These are phyloP conservation scores for Zonotrichia leucophrys DNA, from an alignment of 2,113 vertebrate species.

Conservation along the genomic window DNA sequence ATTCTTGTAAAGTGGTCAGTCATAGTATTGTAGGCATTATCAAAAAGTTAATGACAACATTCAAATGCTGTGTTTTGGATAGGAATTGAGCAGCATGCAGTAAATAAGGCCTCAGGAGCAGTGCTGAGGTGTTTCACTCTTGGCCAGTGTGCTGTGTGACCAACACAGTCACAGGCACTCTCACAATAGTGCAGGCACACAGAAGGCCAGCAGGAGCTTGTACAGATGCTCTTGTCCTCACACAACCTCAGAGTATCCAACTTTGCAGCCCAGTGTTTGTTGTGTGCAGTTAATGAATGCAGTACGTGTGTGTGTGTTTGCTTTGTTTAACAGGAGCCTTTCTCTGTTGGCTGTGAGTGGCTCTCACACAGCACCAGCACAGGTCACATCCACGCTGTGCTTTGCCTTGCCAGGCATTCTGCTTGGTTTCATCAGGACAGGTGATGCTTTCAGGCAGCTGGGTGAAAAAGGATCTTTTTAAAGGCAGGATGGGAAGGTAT, in stretches of 20 bases:
- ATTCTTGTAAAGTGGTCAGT: accelerated
- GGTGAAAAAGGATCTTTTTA: neutral
- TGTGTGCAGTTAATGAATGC: neutral
- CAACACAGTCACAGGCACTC: neutral
- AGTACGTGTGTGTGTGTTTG: neutral
- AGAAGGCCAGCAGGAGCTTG: neutral
- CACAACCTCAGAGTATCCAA: neutral
- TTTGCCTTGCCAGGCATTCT: neutral
- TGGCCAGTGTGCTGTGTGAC: neutral
- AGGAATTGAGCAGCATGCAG: neutral
- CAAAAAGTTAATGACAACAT: neutral
- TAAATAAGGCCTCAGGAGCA: neutral
- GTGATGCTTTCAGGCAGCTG: neutral
- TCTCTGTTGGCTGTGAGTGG: neutral
- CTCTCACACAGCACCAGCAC: neutral
- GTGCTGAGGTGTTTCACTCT: neutral
- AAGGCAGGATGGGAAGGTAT: neutral
- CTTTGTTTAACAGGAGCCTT: neutral
- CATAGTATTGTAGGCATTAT: neutral
- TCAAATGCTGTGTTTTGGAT: neutral
- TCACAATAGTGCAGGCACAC: neutral
- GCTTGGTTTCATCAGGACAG: neutral
- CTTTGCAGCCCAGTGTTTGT: neutral
- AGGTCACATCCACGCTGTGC: accelerated
- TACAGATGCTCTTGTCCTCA: neutral